These are phyloP conservation scores for Protobothrops mucrosquamatus DNA, from an alignment of 2,113 vertebrate genomes.

Conservation along the genomic window DNA sequence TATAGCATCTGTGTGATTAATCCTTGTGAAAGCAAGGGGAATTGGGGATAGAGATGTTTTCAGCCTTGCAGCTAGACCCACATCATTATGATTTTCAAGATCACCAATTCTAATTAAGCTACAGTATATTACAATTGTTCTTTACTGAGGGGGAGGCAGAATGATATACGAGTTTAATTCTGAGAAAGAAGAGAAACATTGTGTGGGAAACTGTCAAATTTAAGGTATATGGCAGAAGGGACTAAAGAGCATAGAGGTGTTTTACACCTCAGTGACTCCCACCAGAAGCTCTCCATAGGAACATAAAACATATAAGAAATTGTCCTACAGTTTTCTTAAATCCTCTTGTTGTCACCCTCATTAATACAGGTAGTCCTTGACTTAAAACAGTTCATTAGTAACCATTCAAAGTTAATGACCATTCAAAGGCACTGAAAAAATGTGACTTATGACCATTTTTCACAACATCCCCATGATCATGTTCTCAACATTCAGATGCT, in stretches of 20 bases:
- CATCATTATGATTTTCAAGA: slow-evolving; percentile 23
- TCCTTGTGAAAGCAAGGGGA: background rate
- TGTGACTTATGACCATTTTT: background rate
- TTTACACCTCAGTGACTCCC: background rate
- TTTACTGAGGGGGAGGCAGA: slow-evolving; percentile 18
- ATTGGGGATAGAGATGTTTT: slow-evolving; percentile 13
- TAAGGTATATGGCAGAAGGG: background rate
- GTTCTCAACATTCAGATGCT: background rate
- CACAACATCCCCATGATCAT: background rate
- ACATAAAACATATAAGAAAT: background rate
- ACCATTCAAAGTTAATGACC: background rate
- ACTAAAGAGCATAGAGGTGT: background rate
- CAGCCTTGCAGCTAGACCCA: background rate
- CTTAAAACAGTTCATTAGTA: background rate
- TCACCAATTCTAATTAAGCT: slow-evolving; percentile 28
- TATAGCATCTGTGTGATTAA: slow-evolving; percentile 24
- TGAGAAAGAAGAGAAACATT: background rate
- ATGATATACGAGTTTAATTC: background rate
- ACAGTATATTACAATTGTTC: slow-evolving; percentile 9
- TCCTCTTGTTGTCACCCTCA: background rate
- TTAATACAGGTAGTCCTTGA: background rate
- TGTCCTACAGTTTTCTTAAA: background rate
- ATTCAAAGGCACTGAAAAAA: background rate
- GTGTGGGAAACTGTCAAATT: background rate
- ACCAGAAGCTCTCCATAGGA: background rate